Evolutionary conservation across 1,140 invertebrate genomes (phyloP).

Genomic region (Cyrtorhinus lividipennis): DNA sequence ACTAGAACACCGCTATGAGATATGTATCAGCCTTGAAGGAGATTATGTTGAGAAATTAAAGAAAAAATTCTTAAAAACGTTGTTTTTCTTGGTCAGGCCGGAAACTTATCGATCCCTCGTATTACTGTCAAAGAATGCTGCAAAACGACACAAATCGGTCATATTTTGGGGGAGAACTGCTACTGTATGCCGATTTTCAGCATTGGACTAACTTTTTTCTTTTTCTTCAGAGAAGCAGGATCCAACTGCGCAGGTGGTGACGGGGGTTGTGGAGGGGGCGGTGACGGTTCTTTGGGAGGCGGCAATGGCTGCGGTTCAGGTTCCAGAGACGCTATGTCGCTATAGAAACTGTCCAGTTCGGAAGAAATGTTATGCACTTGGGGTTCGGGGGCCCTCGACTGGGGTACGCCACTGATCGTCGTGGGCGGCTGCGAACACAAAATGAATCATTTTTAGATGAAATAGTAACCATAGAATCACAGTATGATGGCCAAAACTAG

Average conservation of each 20-base stretch:
- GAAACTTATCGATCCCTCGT: no score
- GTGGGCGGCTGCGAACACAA: not conserved
- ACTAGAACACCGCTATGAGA: no score
- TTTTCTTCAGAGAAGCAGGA: slow-evolving; percentile 30
- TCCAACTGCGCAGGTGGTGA: slow-evolving; percentile 4
- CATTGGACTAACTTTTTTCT: slow-evolving; percentile 34
- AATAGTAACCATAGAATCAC: slow-evolving; percentile 12
- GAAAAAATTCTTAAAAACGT: no score
- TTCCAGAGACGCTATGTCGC: slow-evolving; percentile 40
- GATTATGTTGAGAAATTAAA: no score
- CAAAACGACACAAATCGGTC: no score
- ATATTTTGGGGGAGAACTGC: no score
- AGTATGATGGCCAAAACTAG: slow-evolving; percentile 24
- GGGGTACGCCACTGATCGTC: not conserved
- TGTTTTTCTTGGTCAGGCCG: no score
- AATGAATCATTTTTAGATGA: no score
- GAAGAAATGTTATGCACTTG: slow-evolving; percentile 32
- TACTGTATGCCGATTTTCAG: slow-evolving; percentile 9
- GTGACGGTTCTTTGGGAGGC: slow-evolving; percentile 16
- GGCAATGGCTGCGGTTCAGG: slow-evolving; percentile 22
- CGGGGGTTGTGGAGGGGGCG: slow-evolving; percentile 21
- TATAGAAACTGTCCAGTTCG: slow-evolving; percentile 44
- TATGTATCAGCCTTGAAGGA: no score
- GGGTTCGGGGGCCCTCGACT: not conserved
- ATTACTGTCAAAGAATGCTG: no score